Conservation (phyloP, 2,888 invertebrate genomes). For the Catotricha subobsoleta region DNA sequence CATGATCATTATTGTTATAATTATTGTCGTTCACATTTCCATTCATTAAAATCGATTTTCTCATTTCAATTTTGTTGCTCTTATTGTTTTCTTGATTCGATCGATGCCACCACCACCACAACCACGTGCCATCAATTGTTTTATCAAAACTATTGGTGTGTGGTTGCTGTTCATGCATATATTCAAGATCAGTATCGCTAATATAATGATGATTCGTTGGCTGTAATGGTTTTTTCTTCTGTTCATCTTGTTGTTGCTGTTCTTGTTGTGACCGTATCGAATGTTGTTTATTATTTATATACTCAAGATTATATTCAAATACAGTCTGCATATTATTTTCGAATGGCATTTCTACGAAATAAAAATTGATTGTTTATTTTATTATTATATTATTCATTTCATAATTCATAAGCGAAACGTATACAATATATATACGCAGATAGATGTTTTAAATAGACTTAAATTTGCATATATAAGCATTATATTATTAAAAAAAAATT, state of each 20-base stretch:
- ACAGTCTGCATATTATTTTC: slow-evolving; percentile 36
- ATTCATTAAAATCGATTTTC: too few relatives aligned
- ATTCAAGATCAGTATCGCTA: neutral
- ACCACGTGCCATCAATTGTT: neutral
- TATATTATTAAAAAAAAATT: too few relatives aligned
- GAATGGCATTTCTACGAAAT: slow-evolving; percentile 3
- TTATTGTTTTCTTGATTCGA: neutral
- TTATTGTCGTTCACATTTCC: neutral
- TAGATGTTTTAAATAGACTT: too few relatives aligned
- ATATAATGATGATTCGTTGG: too few relatives aligned
- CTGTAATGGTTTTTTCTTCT: too few relatives aligned
- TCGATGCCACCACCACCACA: neutral
- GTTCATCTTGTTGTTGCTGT: too few relatives aligned
- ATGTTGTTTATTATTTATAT: slow-evolving; percentile 7
- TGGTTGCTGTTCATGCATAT: neutral
- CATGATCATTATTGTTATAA: neutral
- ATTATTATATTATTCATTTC: too few relatives aligned
- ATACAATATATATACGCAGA: too few relatives aligned
- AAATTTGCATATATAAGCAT: too few relatives aligned
- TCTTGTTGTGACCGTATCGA: neutral
- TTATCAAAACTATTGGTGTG: neutral
- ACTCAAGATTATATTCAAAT: slow-evolving; percentile 46
- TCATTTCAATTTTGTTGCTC: neutral
- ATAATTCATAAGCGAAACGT: too few relatives aligned
- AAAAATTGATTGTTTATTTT: too few relatives aligned